Base-by-base conservation (phyloP, 1,140 invertebrate genomes). In the Drosophila nasuta region DNA sequence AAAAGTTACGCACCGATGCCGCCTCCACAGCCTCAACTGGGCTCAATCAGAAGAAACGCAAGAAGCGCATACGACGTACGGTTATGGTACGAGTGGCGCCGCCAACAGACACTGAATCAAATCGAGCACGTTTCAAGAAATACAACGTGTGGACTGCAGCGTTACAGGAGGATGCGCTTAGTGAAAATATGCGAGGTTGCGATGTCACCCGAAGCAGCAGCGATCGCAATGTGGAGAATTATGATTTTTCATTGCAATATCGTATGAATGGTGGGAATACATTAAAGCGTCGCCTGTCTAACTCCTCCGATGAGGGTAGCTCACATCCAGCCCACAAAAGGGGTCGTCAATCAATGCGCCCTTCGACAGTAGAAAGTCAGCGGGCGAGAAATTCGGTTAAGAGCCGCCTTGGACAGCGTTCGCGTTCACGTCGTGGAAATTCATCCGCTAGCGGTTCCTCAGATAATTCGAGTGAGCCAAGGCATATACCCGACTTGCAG, bases 101-200 rank as follows among this genome's bases (percentile, higher is more conserved):
- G 25, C 93, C 93, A 70, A 77, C 91, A 1, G 93, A 87, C 77
- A 64, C 92, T 79, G 92, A 92, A 52, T 57, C 75, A 2, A 81
- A 74, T 64, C 79, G 86, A 15, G 60, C 82, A 11, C 66, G 75
- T 1, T 91, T 82, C 45, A 93, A 95, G 25, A 95, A 95, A 79
- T 95, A 95, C 76, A 94, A 95, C 79, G 93, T 95, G 65, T 95
- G 95, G 95, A 94, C 94, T 63, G 93, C 93, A 1, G 93, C 94
- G 38, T 83, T 95, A 3, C 94, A 95, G 82, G 95, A 95, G 77
- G 95, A 95, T 69, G 93, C 94, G 0, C 82, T 95, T 11, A 94
- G 94, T 2, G 94, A 95, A 88, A 94, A 95, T 67, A 93, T 95
- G 80, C 93, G 94, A 5, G 94, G 93, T 2, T 91, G 90, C 54